Base-by-base conservation (phyloP, 2,888 invertebrate species). In the Lutraria lutraria region DNA sequence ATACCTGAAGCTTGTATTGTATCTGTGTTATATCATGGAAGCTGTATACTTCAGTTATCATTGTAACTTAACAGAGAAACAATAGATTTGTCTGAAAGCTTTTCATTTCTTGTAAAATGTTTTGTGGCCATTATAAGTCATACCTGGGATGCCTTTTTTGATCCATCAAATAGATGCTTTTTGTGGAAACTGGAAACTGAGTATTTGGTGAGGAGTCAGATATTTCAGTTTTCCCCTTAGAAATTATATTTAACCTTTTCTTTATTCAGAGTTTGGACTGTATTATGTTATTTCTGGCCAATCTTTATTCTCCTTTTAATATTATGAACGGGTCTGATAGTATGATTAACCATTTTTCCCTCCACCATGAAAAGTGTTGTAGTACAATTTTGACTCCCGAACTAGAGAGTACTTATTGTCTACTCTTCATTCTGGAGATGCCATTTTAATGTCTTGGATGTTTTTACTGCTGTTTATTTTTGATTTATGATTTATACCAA, bases 401-500 rank as follows among this genome's bases (percentile, higher is more conserved):
- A 31, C 63, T 76, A 31, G 19, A 31, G 76, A 76, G 76, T 34
- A 34, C 34, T 31, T 76, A 16, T 13, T 25, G 31, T 10, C 76
- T 76, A 31, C 76, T 76, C 76, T 76, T 76, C 76, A 76, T 31
- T 34, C 34, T 76, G 76, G 76, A 76, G 76, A 31, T 72, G 72
- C 72, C 72, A 72, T 72, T 72, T n/a, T 72, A 72, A 76, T 31
- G 31, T 12, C 34, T 76, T 15, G 15, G 19, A 4, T 31, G 76
- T 31, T 15, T 19, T 76, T 25, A 76, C 29, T 34, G 6, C 31
- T 68, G n/a, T 68, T 76, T 76, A 25, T 1, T 13, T 76, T 31
- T 76, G 76, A 76, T 76, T 76, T 76, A 76, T 76, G 76, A 76
- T 76, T 76, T 76, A 76, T 76, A 34, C 34, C 31, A 34, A 76